Base-by-base conservation (phyloP, 2,113 vertebrate genomes). In the Seriola quinqueradiata region DNA sequence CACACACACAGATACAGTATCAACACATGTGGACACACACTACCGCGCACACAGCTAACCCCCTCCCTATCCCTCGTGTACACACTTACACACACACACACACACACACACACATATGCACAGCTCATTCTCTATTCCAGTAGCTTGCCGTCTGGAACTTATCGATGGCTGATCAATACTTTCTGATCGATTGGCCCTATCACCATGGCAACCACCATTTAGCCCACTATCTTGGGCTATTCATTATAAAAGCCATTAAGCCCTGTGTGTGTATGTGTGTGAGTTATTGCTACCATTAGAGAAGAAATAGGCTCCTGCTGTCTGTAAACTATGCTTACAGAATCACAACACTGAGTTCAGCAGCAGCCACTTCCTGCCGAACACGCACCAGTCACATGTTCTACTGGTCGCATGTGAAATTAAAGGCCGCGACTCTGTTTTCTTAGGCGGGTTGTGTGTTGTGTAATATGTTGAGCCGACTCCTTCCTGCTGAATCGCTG, bases 171-270 rank as follows among this genome's bases (percentile, higher is more conserved):
- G 38, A 84, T 94, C 91, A 79, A 94, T 94, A 91, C 81, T 84
- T 75, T 34, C 82, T 88, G 88, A 93, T 94, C 90, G 87, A 94
- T 91, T 89, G 89, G 87, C 86, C 89, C 89, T 32, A 86, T 94
- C 87, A 78, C 91, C 86, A 94, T 93, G 75, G 93, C 87, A 93
- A 94, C 93, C 83, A 85, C 85, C 92, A 91, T 93, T 93, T 93
- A 94, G 91, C 80, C 84, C 77, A 77, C 88, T 89, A 92, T 93
- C 90, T 82, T 17, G 63, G 87, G 86, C 90, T 90, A 90, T 93
- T 94, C 91, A 91, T 94, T 93, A 93, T 90, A 87, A 82, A 93
- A 90, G 87, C 90, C 89, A 91, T 93, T 92, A 94, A 89, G 75
- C 36, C 52, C 44, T 0, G 75, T 77, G 82, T 77, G 86, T 76